These are phyloP conservation scores for Eublepharis macularius DNA, from an alignment of 2,113 vertebrate genomes.

Conservation along the genomic window DNA sequence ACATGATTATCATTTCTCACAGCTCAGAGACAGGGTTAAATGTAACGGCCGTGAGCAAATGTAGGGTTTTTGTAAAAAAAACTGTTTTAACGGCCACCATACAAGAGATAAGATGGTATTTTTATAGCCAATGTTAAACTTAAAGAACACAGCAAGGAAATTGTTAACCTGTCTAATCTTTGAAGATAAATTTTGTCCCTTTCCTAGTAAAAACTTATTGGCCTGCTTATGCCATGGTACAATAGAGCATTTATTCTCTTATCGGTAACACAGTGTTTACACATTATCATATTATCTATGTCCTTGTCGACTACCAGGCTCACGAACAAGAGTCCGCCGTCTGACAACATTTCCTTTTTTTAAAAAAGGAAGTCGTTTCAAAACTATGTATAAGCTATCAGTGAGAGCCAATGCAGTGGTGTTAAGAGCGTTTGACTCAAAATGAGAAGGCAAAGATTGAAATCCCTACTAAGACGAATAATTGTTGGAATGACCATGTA, in stretches of 20 bases:
- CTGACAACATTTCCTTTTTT: not conserved
- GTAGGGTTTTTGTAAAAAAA: rapidly evolving
- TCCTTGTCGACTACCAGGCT: slow-evolving; percentile 38
- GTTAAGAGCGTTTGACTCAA: no score
- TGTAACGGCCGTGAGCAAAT: not conserved
- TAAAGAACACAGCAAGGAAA: not conserved
- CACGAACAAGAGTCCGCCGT: slow-evolving; percentile 42
- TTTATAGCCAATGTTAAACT: slow-evolving; percentile 11
- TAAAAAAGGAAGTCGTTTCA: not conserved
- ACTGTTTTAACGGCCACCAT: not conserved
- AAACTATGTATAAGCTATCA: not conserved
- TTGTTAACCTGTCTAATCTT: slow-evolving; percentile 16
- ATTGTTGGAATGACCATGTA: no score
- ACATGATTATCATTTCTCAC: rapidly evolving
- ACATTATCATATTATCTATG: slow-evolving; percentile 7
- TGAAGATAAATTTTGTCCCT: slow-evolving; percentile 8
- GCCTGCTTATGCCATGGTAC: slow-evolving; percentile 27
- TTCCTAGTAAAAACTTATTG: slow-evolving; percentile 34
- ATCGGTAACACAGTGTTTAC: slow-evolving; percentile 46
- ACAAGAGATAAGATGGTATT: not conserved
- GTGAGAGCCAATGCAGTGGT: not conserved
- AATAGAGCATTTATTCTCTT: slow-evolving; percentile 27
- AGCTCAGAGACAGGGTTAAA: not conserved
- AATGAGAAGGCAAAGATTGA: no score
- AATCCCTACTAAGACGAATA: no score